A percentile compares a stretch with the other conserved stretches of the same genome.
Evolutionary conservation across 1,140 invertebrate species (phyloP).

Genomic region (Psilanteris sp.): DNA sequence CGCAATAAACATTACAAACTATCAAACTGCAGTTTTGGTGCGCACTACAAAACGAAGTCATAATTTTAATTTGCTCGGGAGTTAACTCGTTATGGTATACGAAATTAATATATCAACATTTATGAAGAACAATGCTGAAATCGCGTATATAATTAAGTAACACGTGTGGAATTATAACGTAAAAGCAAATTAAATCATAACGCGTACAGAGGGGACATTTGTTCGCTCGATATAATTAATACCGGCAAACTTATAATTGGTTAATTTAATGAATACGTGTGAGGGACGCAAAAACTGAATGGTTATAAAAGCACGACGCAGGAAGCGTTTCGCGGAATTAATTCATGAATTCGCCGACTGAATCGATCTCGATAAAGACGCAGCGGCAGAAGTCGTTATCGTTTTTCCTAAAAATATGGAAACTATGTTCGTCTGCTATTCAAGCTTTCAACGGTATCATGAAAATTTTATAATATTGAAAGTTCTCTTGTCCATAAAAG

Average conservation of each 20-base stretch:
- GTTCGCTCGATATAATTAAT: constrained; percentile 30
- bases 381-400: constrained; percentile 40
- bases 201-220: constrained; percentile 2
- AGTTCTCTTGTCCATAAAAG: constrained; percentile 56
- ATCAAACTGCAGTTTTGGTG: not conserved
- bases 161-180: constrained; percentile 8
- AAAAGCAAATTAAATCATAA: constrained; percentile 23
- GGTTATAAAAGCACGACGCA: constrained; percentile 7
- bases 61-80: constrained; percentile 7
- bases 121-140: constrained; percentile 19
- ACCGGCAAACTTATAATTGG: constrained; percentile 31
- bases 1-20: not conserved
- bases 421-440: constrained; percentile 53
- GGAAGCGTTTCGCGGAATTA: constrained; percentile 33
- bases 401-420: constrained; percentile 58
- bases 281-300: constrained; percentile 25
- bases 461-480: constrained; percentile 61
- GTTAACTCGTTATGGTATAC: constrained; percentile 14
- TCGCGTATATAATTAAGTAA: constrained; percentile 23
- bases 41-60: not conserved
- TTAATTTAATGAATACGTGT: constrained; percentile 34
- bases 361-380: constrained; percentile 53
- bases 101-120: constrained; percentile 31
- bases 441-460: constrained; percentile 54
- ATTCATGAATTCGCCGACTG: constrained; percentile 45